These are phyloP conservation scores for Ceratina japonica DNA, from an alignment of 1,140 invertebrate species.

Conservation along the genomic window DNA sequence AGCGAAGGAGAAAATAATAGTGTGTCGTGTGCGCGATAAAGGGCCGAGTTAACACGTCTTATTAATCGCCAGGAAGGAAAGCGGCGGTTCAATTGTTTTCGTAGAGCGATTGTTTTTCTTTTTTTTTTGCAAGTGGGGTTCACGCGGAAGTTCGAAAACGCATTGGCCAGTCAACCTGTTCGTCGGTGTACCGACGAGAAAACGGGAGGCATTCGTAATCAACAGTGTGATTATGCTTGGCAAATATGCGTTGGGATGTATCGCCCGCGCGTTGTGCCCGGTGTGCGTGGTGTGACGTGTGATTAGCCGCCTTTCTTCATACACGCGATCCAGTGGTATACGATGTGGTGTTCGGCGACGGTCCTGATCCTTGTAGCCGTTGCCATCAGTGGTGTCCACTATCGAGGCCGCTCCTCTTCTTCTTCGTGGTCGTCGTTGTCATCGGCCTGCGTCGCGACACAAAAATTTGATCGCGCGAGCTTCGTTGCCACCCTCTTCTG, in stretches of 20 bases:
- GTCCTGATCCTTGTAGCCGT: conserved; percentile 59
- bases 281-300: conserved; percentile 71
- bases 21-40: conserved; percentile 32
- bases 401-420: conserved; percentile 49
- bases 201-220: conserved; percentile 11
- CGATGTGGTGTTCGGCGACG: conserved; percentile 73
- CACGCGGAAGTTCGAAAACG: conserved; percentile 13
- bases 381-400: conserved; percentile 67
- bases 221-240: conserved; percentile 41
- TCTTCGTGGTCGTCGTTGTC: conserved; percentile 22
- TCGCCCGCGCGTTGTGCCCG: conserved; percentile 54
- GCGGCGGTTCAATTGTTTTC: conserved; percentile 14
- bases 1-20: conserved; percentile 19
- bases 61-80: conserved; percentile 21
- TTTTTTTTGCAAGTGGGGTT: conserved; percentile 37
- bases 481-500: conserved; percentile 45
- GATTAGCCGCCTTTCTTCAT: conserved; percentile 58
- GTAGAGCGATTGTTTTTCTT: conserved; percentile 41
- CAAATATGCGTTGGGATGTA: conserved; percentile 50
- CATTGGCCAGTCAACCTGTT: not conserved
- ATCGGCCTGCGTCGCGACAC: conserved; percentile 52
- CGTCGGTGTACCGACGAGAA: conserved; percentile 15
- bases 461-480: conserved; percentile 61
- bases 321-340: conserved; percentile 68
- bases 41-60: not conserved